phyloP scores from a whole-genome alignment of 2,797 vertebrate species.

The Chromis chromis region DNA sequence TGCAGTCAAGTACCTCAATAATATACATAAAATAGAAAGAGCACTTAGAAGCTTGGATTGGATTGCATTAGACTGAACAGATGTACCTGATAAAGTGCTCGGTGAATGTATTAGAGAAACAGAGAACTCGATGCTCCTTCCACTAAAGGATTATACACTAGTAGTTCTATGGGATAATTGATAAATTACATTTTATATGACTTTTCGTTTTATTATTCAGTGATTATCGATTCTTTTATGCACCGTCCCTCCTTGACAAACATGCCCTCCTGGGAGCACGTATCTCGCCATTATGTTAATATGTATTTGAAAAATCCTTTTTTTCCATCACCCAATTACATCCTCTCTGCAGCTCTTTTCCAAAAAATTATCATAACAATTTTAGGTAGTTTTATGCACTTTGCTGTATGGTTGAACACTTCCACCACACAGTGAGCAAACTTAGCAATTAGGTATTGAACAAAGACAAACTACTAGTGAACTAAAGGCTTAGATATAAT shows the following conservation, averaged over 20 bases:
- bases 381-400: background rate
- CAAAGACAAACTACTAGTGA: slow-evolving; percentile 5
- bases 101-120: background rate
- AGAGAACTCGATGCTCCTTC: background rate
- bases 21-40: background rate
- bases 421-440: background rate
- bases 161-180: background rate
- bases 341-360: background rate
- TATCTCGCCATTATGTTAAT: too few species aligned
- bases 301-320: too few species aligned
- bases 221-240: background rate
- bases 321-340: too few species aligned
- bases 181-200: background rate
- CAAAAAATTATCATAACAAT: background rate
- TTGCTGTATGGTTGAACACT: background rate
- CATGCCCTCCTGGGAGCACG: too few species aligned
- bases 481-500: background rate
- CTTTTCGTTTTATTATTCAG: background rate
- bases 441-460: slow-evolving; percentile 3
- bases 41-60: background rate
- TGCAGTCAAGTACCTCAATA: too few species aligned
- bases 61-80: too few species aligned
- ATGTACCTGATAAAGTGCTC: background rate
- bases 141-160: background rate
- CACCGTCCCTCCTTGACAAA: too few species aligned